phyloP scores from a whole-genome alignment of 2,113 vertebrate species.

The Atherinomorus stipes region DNA sequence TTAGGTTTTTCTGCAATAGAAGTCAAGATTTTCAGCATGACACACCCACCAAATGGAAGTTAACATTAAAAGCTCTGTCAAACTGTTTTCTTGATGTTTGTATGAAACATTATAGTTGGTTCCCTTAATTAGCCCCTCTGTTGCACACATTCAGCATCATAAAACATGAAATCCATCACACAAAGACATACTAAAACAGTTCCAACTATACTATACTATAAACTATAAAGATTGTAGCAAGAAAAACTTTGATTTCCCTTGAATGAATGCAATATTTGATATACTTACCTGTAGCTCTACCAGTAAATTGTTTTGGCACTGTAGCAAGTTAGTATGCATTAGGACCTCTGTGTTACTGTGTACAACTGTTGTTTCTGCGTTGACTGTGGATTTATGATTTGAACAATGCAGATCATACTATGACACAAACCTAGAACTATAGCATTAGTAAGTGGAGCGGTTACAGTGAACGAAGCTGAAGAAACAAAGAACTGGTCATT shows the following conservation, averaged over 20 bases:
- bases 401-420: background rate
- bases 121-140: background rate
- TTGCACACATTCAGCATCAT: background rate
- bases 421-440: background rate
- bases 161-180: background rate
- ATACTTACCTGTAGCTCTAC: too few species aligned
- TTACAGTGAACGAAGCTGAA: background rate
- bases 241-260: background rate
- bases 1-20: constrained; percentile 21
- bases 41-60: constrained; percentile 41
- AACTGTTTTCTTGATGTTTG: constrained; percentile 16
- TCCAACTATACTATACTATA: constrained; percentile 20
- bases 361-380: constrained; percentile 1
- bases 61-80: constrained; percentile 10
- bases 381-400: background rate
- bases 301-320: too few species aligned
- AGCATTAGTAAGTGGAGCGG: background rate
- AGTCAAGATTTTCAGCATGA: constrained; percentile 20
- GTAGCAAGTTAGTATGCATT: background rate
- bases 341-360: background rate
- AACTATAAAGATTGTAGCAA: background rate
- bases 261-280: background rate
- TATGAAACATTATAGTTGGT: background rate
- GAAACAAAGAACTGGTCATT: constrained; percentile 8
- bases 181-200: constrained; percentile 6